Percentiles rank a stretch among this genome's conserved stretches.
These are phyloP conservation scores for Actinemys pallida DNA, from an alignment of 2,113 vertebrate genomes.

Conservation along the genomic window DNA sequence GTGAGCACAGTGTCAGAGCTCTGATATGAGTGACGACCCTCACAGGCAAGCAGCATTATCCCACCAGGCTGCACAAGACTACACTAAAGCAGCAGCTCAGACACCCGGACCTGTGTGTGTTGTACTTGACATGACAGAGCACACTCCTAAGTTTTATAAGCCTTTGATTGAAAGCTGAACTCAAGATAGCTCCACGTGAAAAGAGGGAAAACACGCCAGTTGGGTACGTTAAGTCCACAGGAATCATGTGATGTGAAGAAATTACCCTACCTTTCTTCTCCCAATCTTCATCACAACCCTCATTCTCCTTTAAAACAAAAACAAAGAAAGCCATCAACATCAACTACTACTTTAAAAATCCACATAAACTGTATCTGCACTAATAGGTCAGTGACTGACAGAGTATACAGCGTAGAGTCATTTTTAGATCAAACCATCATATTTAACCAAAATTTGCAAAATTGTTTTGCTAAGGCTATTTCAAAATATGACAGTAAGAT, in stretches of 20 bases:
- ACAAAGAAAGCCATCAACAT: neutral
- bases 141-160: too few species aligned
- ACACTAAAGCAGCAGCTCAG: neutral
- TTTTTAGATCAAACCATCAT: neutral
- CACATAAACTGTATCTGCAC: neutral
- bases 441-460: neutral
- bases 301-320: constrained; percentile 49
- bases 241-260: neutral
- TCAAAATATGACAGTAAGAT: neutral
- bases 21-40: neutral
- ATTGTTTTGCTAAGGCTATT: neutral
- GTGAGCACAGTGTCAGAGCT: neutral
- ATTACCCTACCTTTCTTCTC: neutral
- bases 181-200: neutral
- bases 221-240: neutral
- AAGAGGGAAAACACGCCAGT: accelerated
- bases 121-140: accelerated
- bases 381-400: neutral
- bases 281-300: neutral
- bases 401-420: neutral
- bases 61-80: neutral
- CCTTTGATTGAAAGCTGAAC: neutral
- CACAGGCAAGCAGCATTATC: neutral
- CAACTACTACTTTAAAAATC: neutral
- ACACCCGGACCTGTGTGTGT: too few species aligned